A percentile compares a stretch with the other conserved stretches of the same genome.
These are phyloP conservation scores for Mixornis gularis DNA, from an alignment of 2,113 vertebrate genomes.

Conservation along the genomic window DNA sequence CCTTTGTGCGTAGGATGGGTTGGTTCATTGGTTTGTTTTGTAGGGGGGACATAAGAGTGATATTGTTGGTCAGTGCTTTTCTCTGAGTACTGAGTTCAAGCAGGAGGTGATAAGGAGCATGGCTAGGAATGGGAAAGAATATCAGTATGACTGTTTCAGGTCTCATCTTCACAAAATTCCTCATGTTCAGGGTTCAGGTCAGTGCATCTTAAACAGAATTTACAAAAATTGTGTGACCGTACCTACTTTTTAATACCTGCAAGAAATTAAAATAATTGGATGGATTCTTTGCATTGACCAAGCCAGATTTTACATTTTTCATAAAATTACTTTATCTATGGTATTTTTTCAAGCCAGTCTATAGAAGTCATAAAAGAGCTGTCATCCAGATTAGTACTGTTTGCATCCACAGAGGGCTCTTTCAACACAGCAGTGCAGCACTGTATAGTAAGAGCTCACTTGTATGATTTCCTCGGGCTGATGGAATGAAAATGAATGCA, in stretches of 20 bases:
- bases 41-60: neutral
- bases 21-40: neutral
- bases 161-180: neutral
- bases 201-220: neutral
- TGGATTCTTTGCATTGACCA: neutral
- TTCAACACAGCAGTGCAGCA: neutral
- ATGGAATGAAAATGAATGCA: neutral
- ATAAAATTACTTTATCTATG: neutral
- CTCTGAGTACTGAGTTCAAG: neutral
- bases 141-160: neutral
- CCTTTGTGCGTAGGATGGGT: neutral
- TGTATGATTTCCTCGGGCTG: neutral
- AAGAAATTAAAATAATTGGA: neutral
- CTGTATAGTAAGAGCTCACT: neutral
- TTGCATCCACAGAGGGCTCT: neutral
- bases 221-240: neutral
- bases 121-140: neutral
- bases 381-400: neutral
- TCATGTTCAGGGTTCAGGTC: neutral
- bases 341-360: neutral
- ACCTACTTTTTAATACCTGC: neutral
- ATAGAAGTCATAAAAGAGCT: neutral
- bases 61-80: neutral
- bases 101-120: neutral
- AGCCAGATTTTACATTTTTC: neutral